phyloP scores from a whole-genome alignment of 1,140 invertebrate genomes.

The Macrocentrus cingulum region DNA sequence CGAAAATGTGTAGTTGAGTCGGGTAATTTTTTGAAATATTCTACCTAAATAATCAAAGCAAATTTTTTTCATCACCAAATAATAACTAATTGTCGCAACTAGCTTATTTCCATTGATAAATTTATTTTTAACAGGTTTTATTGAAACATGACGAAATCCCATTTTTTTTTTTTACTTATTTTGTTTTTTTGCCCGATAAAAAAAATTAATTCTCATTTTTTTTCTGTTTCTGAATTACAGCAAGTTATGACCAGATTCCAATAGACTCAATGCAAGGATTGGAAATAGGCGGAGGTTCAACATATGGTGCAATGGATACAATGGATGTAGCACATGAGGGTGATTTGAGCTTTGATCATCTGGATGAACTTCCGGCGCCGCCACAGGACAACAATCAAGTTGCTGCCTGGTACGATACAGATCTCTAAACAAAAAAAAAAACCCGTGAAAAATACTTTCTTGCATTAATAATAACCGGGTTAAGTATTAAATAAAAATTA shows the following conservation, averaged over 20 bases:
- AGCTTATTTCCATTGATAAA: no score
- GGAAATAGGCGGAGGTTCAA: conserved; percentile 76
- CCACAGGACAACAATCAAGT: conserved; percentile 88
- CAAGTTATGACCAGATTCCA: conserved; percentile 95
- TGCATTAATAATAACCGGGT: conserved; percentile 7
- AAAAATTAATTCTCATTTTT: background rate
- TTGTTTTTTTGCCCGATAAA: background rate
- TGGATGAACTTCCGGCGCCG: conserved; percentile 82
- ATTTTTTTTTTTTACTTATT: background rate
- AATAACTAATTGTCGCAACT: no score
- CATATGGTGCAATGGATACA: conserved; percentile 77
- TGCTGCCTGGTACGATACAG: conserved; percentile 95
- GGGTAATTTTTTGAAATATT: no score
- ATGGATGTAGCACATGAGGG: conserved; percentile 81
- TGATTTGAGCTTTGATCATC: conserved; percentile 79
- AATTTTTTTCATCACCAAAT: no score
- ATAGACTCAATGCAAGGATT: conserved; percentile 95
- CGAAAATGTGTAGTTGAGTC: no score
- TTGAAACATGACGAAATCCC: no score
- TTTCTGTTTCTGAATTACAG: conserved; percentile 15
- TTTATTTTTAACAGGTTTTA: no score
- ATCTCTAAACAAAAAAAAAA: conserved; percentile 68
- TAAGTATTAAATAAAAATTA: conserved; percentile 14
- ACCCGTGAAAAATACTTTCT: background rate
- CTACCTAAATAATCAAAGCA: no score